Conservation (phyloP, 2,797 vertebrate genomes). For the Sebastes taczanowskii region DNA sequence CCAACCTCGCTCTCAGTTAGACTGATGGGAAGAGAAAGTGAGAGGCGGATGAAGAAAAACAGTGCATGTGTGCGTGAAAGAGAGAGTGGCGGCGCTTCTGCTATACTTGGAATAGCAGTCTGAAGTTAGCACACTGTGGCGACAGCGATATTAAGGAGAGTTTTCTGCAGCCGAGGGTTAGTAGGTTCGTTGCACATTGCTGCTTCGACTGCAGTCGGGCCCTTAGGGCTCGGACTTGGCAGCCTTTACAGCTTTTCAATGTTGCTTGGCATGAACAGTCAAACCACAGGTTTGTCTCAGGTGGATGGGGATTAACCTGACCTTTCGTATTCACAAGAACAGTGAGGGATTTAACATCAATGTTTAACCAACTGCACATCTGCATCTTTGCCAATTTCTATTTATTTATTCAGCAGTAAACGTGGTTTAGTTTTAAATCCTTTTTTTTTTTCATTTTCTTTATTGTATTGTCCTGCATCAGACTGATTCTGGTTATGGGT, state of each 20-base stretch:
- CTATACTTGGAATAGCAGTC: slow-evolving; percentile 30
- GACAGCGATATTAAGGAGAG: slow-evolving; percentile 25
- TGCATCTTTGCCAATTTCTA: background rate
- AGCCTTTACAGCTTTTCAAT: slow-evolving; percentile 18
- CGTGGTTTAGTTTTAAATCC: background rate
- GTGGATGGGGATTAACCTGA: slow-evolving; percentile 59
- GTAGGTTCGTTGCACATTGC: slow-evolving; percentile 55
- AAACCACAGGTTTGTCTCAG: slow-evolving; percentile 58
- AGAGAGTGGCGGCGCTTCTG: background rate
- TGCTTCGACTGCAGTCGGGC: slow-evolving; percentile 5
- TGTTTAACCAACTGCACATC: background rate
- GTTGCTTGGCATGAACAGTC: slow-evolving; percentile 46
- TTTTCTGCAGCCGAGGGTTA: slow-evolving; percentile 29
- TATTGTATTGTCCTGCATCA: background rate
- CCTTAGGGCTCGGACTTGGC: slow-evolving; percentile 36
- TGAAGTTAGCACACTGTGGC: slow-evolving; percentile 22
- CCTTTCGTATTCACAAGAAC: slow-evolving; percentile 56
- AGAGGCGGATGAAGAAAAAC: slow-evolving; percentile 40
- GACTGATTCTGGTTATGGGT: background rate
- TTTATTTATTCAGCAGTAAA: background rate
- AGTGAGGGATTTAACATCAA: slow-evolving; percentile 8
- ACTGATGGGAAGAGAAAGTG: slow-evolving; percentile 40
- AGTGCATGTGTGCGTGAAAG: background rate
- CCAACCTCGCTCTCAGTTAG: slow-evolving; percentile 8
- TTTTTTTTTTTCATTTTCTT: background rate